phyloP scores from a whole-genome alignment of 2,797 vertebrate genomes.

The Limnodromus scolopaceus region DNA sequence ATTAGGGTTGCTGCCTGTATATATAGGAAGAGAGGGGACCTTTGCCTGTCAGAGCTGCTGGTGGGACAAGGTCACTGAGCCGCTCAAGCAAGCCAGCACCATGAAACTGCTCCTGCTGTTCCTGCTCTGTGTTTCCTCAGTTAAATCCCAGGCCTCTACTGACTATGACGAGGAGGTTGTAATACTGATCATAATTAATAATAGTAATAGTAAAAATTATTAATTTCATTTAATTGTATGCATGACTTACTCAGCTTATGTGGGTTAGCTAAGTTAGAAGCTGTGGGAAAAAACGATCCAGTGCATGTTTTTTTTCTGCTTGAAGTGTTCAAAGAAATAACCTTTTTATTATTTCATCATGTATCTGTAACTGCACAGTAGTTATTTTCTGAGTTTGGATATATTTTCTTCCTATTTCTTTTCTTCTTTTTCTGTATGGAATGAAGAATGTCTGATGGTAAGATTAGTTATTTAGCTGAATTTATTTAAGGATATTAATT shows the following conservation, averaged over 20 bases:
- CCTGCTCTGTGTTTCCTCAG: constrained; percentile 71
- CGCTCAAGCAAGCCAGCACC: constrained; percentile 30
- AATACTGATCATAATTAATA: neutral
- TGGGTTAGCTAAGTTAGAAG: neutral
- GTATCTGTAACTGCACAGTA: neutral
- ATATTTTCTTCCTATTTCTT: neutral
- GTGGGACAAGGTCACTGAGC: constrained; percentile 35
- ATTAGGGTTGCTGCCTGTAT: neutral
- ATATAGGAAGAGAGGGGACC: constrained; percentile 24
- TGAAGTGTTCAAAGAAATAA: neutral
- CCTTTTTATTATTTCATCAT: neutral
- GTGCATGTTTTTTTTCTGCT: neutral
- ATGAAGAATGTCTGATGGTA: neutral
- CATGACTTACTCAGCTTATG: neutral
- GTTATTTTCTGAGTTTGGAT: constrained; percentile 3
- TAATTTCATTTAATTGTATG: neutral
- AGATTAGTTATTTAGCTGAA: constrained; percentile 18
- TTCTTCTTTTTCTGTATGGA: neutral
- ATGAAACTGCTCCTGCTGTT: constrained; percentile 83
- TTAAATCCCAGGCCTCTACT: neutral
- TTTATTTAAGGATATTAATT: neutral
- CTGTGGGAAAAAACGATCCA: neutral
- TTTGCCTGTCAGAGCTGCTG: neutral
- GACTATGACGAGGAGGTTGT: constrained; percentile 73
- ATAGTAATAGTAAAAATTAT: neutral